Percentiles rank a stretch among this genome's conserved stretches.
Evolutionary conservation across 92 coral and sea anemone species (phyloP).

Genomic region (Chrysogorgia sp.): DNA sequence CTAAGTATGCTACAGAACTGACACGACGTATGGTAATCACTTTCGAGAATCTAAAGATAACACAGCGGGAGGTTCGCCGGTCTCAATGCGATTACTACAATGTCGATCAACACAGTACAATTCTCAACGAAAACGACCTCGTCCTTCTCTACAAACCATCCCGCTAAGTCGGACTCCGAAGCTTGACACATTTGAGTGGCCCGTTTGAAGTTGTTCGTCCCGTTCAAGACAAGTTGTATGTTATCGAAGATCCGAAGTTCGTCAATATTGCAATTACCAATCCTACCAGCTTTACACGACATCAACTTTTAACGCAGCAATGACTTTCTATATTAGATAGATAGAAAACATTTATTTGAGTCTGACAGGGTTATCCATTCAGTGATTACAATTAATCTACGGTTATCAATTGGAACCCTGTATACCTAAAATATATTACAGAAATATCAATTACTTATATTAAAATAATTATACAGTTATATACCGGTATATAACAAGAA

Average conservation of each 20-base stretch:
- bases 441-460: no score
- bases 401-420: no score
- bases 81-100: constrained; percentile 16
- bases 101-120: not conserved
- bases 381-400: no score
- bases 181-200: constrained; percentile 6
- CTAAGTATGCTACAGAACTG: not conserved
- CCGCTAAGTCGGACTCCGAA: constrained; percentile 19
- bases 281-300: no score
- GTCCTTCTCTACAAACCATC: not conserved
- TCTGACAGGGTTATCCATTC: no score
- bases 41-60: constrained; percentile 1
- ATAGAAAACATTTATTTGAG: no score
- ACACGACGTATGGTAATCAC: constrained; percentile 13
- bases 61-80: constrained; percentile 8
- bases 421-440: no score
- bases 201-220: constrained; percentile 12
- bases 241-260: constrained; percentile 16
- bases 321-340: no score
- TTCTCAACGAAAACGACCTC: not conserved
- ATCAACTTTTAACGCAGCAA: no score
- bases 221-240: not conserved
- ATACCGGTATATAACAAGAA: no score
- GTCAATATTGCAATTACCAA: no score
- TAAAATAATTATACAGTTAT: no score